phyloP scores from a whole-genome alignment of 1,140 invertebrate species.

The Heliconius eleuchia region DNA sequence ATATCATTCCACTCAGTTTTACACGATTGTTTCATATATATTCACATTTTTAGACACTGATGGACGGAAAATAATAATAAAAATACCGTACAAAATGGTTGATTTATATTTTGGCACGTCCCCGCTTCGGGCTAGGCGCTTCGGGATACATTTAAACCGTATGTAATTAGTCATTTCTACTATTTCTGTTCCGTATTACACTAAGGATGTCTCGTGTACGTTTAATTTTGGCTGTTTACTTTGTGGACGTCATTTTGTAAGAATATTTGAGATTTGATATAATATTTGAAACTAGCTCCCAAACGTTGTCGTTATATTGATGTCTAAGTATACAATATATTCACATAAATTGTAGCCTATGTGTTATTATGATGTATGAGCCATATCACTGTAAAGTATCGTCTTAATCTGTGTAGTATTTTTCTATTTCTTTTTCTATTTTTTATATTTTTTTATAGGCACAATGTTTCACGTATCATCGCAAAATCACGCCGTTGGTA shows the following conservation, averaged over 20 bases:
- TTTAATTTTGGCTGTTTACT: neutral
- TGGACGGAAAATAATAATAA: conserved; percentile 6
- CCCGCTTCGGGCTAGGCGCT: neutral
- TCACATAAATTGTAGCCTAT: too few species aligned
- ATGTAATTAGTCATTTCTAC: conserved; percentile 8
- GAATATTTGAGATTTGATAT: neutral
- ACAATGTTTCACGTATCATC: too few species aligned
- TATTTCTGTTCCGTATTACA: neutral
- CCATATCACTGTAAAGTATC: too few species aligned
- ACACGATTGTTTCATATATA: neutral
- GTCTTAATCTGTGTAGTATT: too few species aligned
- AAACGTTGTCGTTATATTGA: too few species aligned
- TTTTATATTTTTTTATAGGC: too few species aligned
- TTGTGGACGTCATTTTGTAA: neutral
- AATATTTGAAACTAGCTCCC: too few species aligned
- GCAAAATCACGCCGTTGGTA: too few species aligned
- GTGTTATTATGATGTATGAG: too few species aligned
- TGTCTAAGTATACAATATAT: too few species aligned
- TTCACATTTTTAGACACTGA: neutral
- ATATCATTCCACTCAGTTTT: neutral
- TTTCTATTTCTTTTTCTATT: too few species aligned
- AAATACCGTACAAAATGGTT: conserved; percentile 4
- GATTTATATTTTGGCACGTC: conserved; percentile 13
- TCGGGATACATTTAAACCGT: neutral
- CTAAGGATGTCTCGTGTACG: neutral